These are phyloP conservation scores for Kryphioiulus occultus DNA, from an alignment of 2,888 invertebrate genomes.

Conservation along the genomic window DNA sequence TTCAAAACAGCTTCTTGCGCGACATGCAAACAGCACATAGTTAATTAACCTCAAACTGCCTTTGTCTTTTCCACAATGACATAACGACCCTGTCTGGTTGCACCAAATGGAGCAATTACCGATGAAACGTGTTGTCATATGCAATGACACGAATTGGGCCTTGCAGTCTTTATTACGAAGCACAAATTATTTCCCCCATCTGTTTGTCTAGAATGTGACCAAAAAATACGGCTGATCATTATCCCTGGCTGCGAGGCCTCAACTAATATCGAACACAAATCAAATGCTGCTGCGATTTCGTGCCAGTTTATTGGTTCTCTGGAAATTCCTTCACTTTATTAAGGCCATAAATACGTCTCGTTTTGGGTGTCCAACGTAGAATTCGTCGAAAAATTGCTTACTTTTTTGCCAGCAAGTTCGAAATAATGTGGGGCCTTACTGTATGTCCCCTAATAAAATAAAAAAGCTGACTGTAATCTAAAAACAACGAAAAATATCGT, in stretches of 20 bases:
- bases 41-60: neutral
- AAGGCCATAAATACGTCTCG: neutral
- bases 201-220: neutral
- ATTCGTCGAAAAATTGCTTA: too few relatives aligned
- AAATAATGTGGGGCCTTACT: too few relatives aligned
- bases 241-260: neutral
- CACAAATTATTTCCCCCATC: neutral
- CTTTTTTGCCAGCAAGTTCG: too few relatives aligned
- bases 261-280: neutral
- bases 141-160: neutral
- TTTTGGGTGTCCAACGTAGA: neutral
- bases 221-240: neutral
- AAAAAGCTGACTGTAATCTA: too few relatives aligned
- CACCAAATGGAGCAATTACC: neutral
- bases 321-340: neutral
- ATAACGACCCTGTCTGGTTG: neutral
- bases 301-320: neutral
- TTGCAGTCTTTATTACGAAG: constrained; percentile 18
- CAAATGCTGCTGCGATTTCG: neutral
- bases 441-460: too few relatives aligned
- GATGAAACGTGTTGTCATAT: constrained; percentile 1
- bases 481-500: too few relatives aligned
- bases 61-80: neutral
- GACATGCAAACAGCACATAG: neutral
- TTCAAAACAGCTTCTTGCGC: neutral